These are phyloP conservation scores for Chelmon rostratus DNA, from an alignment of 2,797 vertebrate species.

Conservation along the genomic window DNA sequence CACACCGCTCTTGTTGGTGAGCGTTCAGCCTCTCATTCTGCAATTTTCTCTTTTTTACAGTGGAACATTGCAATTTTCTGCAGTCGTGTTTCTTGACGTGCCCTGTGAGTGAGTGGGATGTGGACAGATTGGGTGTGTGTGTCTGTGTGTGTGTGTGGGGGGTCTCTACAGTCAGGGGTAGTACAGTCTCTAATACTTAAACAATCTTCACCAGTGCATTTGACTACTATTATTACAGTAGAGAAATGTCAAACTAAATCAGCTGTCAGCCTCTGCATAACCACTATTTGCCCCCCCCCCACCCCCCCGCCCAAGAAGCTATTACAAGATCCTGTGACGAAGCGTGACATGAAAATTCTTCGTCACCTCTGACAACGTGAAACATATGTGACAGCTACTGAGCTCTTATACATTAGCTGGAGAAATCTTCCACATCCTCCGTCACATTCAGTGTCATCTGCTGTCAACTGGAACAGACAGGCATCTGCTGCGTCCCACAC, in stretches of 20 bases:
- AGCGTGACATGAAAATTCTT: constrained; percentile 45
- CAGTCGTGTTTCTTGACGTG: neutral
- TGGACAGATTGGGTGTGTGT: too few species aligned
- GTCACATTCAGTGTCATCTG: constrained; percentile 75
- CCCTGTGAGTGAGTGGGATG: neutral
- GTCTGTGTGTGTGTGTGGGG: too few species aligned
- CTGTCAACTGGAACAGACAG: constrained; percentile 77
- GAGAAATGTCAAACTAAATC: constrained; percentile 9
- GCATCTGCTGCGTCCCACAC: constrained; percentile 65
- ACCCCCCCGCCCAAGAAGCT: neutral
- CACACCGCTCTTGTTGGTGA: neutral
- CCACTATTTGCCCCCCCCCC: neutral
- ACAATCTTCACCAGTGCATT: neutral
- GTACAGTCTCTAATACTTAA: too few species aligned
- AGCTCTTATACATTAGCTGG: constrained; percentile 37
- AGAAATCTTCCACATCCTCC: constrained; percentile 63
- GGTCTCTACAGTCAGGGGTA: too few species aligned
- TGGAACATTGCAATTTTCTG: neutral
- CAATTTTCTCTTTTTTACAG: constrained; percentile 2
- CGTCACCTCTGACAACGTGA: constrained; percentile 53
- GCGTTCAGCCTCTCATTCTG: neutral
- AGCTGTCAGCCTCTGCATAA: constrained; percentile 16
- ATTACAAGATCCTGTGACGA: constrained; percentile 35
- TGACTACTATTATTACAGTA: neutral
- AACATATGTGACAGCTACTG: constrained; percentile 53